These are phyloP conservation scores for Emydoidea blandingii DNA, from an alignment of 2,797 vertebrate species.

Conservation along the genomic window DNA sequence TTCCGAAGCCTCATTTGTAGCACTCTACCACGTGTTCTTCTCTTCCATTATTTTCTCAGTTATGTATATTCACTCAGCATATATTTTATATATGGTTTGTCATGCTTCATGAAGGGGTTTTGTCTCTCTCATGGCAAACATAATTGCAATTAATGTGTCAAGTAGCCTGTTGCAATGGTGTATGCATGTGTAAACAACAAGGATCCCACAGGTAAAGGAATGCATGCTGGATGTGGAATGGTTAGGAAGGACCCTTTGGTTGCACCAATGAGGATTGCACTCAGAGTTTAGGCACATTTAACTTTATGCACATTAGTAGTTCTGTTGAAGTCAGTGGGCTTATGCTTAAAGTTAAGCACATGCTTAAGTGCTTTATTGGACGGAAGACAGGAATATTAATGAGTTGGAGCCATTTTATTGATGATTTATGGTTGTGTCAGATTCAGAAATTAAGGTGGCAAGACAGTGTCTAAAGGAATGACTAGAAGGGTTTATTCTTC, in stretches of 20 bases:
- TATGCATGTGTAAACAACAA: constrained; percentile 37
- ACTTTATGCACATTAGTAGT: constrained; percentile 47
- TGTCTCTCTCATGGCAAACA: constrained; percentile 35
- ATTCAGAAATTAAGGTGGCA: constrained; percentile 5
- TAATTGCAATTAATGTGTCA: constrained; percentile 56
- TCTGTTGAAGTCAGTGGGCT: constrained; percentile 61
- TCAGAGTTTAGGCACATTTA: constrained; percentile 63
- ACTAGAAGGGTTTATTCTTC: background rate
- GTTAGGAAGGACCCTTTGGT: constrained; percentile 44
- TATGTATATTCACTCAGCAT: background rate
- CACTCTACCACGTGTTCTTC: background rate
- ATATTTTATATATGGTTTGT: background rate
- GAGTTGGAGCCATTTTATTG: constrained; percentile 15
- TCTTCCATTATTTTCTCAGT: background rate
- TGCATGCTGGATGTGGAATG: constrained; percentile 12
- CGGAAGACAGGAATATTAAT: constrained; percentile 57
- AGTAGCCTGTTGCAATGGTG: constrained; percentile 51
- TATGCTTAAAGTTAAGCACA: constrained; percentile 61
- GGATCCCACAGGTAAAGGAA: constrained; percentile 39
- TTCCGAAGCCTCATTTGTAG: background rate
- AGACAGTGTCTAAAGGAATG: background rate
- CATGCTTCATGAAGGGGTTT: background rate
- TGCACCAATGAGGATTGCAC: constrained; percentile 31
- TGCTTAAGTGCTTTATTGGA: constrained; percentile 44
- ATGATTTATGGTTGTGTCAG: constrained; percentile 22